These are phyloP conservation scores for Cyclina sinensis DNA, from an alignment of 1,140 invertebrate species.

Conservation along the genomic window DNA sequence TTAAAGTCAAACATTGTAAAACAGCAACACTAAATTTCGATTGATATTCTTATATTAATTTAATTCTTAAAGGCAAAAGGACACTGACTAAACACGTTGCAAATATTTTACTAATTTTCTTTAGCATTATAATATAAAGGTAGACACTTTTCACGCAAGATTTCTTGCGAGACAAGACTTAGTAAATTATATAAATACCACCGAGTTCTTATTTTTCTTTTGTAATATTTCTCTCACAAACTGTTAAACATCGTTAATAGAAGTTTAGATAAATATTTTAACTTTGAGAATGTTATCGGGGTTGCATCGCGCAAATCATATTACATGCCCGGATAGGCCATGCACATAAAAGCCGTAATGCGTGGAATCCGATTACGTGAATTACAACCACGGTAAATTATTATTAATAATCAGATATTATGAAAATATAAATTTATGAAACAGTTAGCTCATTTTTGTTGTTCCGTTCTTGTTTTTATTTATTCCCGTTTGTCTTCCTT, in stretches of 20 bases:
- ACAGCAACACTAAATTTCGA: neutral
- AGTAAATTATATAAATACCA: neutral
- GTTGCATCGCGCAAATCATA: neutral
- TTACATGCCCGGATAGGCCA: neutral
- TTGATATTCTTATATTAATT: neutral
- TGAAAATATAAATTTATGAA: no score
- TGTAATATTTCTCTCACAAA: neutral
- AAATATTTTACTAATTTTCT: constrained; percentile 18
- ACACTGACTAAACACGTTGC: neutral
- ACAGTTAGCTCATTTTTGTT: no score
- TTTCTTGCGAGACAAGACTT: neutral
- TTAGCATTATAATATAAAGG: neutral
- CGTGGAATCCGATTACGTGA: no score
- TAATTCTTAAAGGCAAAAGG: neutral
- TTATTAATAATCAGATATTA: no score
- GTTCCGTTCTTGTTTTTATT: no score
- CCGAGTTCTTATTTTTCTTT: neutral
- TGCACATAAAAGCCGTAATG: neutral
- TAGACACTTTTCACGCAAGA: constrained; percentile 1
- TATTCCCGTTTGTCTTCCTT: no score
- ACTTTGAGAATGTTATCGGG: neutral
- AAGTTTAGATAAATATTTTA: neutral
- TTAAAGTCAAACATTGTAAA: no score
- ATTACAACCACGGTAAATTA: no score
- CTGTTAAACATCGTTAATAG: neutral